A percentile compares a stretch with the other conserved stretches of the same genome.
Conservation (phyloP, 53 echinoderm and acorn worm genomes). For the Crossaster papposus region DNA sequence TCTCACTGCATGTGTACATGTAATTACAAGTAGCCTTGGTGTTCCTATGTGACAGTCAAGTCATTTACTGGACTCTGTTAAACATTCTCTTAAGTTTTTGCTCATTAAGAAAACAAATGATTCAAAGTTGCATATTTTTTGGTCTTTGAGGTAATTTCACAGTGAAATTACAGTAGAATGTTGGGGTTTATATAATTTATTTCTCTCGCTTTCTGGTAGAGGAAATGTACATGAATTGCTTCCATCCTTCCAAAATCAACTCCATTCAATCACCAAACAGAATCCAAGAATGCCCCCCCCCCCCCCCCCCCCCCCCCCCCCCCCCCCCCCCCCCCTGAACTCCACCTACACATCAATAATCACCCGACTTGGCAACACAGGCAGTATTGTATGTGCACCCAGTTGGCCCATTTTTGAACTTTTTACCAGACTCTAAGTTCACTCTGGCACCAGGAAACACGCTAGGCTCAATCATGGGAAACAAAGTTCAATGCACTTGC, state of each 20-base stretch:
- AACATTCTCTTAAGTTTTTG: no score
- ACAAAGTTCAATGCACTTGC: slow-evolving; percentile 56
- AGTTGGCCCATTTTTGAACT: slow-evolving; percentile 36
- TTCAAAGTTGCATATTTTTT: no score
- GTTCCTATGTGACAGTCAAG: no score
- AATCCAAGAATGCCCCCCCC: background rate
- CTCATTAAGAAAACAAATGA: no score
- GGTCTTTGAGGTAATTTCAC: no score
- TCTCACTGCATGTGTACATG: background rate
- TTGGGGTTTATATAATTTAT: no score
- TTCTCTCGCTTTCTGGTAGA: background rate
- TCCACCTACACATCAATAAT: slow-evolving; percentile 42
- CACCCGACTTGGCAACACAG: slow-evolving; percentile 41
- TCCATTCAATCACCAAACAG: slow-evolving; percentile 24
- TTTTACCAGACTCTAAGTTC: background rate
- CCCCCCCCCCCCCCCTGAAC: no score
- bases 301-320: no score
- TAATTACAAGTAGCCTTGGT: background rate
- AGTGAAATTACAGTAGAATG: no score
- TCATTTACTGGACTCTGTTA: no score
- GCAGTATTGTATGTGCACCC: slow-evolving; percentile 18
- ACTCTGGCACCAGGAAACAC: background rate
- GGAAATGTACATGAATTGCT: slow-evolving; percentile 19
- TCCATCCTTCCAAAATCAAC: background rate
- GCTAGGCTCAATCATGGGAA: slow-evolving; percentile 19